Conservation (phyloP, 2,797 vertebrate genomes). For the Scolopax bukidnonensis region DNA sequence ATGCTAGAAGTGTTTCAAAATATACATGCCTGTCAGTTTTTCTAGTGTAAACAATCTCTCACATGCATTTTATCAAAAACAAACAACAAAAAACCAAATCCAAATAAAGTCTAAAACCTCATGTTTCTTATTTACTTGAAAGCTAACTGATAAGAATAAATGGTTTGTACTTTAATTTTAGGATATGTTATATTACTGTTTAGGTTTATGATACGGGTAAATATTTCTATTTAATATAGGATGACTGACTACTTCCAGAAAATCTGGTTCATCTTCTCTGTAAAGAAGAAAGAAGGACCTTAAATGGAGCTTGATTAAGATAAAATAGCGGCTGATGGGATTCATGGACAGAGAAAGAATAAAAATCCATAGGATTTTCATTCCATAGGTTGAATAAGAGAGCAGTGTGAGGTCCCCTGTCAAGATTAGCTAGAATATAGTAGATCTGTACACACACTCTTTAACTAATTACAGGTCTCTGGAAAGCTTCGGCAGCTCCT, state of each 20-base stretch:
- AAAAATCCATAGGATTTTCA: background rate
- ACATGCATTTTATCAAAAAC: background rate
- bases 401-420: background rate
- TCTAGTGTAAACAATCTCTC: background rate
- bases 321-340: background rate
- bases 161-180: background rate
- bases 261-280: background rate
- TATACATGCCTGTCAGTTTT: accelerated
- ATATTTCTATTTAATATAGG: background rate
- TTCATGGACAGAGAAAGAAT: background rate
- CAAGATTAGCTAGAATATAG: background rate
- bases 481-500: background rate
- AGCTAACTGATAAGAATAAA: background rate
- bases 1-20: background rate
- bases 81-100: background rate
- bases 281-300: background rate
- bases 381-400: background rate
- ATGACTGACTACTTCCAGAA: background rate
- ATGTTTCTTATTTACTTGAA: background rate
- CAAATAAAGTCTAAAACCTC: background rate
- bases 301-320: background rate
- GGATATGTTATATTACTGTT: background rate
- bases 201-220: background rate
- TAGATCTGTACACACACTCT: background rate
- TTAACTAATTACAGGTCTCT: background rate